phyloP scores from a whole-genome alignment of 2,113 vertebrate species.

The Tursiops truncatus region DNA sequence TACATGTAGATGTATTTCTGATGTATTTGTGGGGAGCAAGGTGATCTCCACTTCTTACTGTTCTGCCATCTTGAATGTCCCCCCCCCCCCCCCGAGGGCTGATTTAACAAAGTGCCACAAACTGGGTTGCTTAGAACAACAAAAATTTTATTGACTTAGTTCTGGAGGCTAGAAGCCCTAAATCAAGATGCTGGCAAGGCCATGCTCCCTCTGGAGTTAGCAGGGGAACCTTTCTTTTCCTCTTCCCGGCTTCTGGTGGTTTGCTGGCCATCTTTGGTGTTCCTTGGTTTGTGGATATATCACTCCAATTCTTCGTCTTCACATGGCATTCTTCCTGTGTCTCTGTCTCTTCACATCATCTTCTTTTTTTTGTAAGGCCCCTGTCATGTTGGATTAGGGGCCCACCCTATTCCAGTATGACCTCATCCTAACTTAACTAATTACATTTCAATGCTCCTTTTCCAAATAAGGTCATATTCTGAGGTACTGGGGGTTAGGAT shows the following conservation, averaged over 20 bases:
- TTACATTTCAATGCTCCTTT: too few relatives aligned
- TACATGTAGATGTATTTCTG: too few relatives aligned
- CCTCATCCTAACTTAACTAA: too few relatives aligned
- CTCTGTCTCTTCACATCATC: background rate
- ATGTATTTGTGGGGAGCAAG: too few relatives aligned
- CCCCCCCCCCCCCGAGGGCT: background rate
- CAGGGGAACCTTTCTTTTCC: background rate
- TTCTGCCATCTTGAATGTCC: too few relatives aligned
- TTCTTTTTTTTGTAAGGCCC: too few relatives aligned
- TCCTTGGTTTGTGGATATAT: background rate
- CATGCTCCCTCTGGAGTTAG: background rate
- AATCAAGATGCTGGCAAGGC: background rate
- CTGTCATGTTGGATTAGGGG: too few relatives aligned
- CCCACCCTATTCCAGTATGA: too few relatives aligned
- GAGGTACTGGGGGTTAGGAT: background rate
- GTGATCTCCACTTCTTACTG: too few relatives aligned
- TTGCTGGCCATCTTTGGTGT: background rate
- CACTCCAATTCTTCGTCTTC: background rate
- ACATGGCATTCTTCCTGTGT: background rate
- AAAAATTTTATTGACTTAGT: background rate
- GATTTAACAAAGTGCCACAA: background rate
- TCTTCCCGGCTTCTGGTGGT: background rate
- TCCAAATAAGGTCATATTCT: background rate
- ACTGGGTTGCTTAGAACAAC: background rate
- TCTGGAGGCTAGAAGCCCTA: background rate